These are phyloP conservation scores for Brachylomia viminalis DNA, from an alignment of 2,888 invertebrate genomes.

Conservation along the genomic window DNA sequence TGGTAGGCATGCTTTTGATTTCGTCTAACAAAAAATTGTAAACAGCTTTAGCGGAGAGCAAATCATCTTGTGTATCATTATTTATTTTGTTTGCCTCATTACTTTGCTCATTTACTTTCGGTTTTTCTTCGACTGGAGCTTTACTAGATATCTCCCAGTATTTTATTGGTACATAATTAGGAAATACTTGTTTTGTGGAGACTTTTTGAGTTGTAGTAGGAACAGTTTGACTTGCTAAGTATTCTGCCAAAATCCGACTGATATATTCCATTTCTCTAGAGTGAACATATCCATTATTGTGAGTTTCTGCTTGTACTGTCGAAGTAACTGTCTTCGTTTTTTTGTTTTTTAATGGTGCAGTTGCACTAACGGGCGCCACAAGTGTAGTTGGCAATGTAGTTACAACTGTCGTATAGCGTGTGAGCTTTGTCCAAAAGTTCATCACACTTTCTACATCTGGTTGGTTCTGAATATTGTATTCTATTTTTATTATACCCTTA, in stretches of 20 bases:
- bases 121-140: constrained; percentile 12
- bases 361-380: not conserved
- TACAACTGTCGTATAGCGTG: constrained; percentile 20
- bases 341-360: not conserved
- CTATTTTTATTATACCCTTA: constrained; percentile 40
- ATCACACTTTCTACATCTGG: constrained; percentile 69
- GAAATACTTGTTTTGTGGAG: constrained; percentile 36
- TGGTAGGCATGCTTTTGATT: constrained; percentile 6
- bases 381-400: constrained; percentile 15
- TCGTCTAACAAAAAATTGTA: constrained; percentile 19
- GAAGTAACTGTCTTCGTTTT: constrained; percentile 7
- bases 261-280: constrained; percentile 68
- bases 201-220: constrained; percentile 54
- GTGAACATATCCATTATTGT: constrained; percentile 42
- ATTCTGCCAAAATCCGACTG: constrained; percentile 68
- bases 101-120: not conserved
- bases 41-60: not conserved
- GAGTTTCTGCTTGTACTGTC: not conserved
- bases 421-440: constrained; percentile 64
- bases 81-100: constrained; percentile 8
- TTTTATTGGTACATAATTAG: constrained; percentile 54
- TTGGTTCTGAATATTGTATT: constrained; percentile 48
- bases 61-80: constrained; percentile 11
- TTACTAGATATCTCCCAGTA: constrained; percentile 54
- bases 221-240: constrained; percentile 60